Evolutionary conservation across 2,113 vertebrate species (phyloP).

Genomic region (Albula goreensis): DNA sequence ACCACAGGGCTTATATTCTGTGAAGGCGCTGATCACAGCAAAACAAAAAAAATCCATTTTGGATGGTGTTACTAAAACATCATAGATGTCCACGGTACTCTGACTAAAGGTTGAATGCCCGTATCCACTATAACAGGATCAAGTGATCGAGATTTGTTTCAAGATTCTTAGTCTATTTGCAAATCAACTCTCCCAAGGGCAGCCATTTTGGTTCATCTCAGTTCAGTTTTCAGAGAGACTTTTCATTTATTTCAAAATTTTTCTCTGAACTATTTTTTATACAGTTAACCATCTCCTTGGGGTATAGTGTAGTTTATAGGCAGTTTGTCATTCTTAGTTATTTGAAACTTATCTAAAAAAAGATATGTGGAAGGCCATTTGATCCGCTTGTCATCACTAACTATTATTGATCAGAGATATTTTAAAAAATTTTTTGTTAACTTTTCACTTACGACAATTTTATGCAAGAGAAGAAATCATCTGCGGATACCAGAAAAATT

Average conservation of each 20-base stretch:
- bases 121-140: background rate
- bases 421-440: background rate
- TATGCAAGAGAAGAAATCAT: background rate
- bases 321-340: too few relatives aligned
- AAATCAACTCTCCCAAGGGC: background rate
- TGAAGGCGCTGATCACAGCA: background rate
- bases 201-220: background rate
- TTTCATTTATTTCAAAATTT: too few relatives aligned
- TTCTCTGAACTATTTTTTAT: too few relatives aligned
- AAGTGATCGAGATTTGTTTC: background rate
- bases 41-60: background rate
- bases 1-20: conserved; percentile 2
- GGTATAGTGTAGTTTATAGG: too few relatives aligned
- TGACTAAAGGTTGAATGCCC: background rate
- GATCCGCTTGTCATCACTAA: too few relatives aligned
- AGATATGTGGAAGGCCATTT: too few relatives aligned
- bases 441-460: too few relatives aligned
- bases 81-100: background rate
- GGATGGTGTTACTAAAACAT: background rate
- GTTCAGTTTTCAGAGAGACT: too few relatives aligned
- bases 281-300: too few relatives aligned
- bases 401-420: too few relatives aligned
- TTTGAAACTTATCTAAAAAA: too few relatives aligned
- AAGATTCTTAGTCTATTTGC: background rate
- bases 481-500: background rate